A percentile compares a stretch with the other conserved stretches of the same genome.
phyloP scores from a whole-genome alignment of 2,113 vertebrate genomes.

The Falco punctatus region DNA sequence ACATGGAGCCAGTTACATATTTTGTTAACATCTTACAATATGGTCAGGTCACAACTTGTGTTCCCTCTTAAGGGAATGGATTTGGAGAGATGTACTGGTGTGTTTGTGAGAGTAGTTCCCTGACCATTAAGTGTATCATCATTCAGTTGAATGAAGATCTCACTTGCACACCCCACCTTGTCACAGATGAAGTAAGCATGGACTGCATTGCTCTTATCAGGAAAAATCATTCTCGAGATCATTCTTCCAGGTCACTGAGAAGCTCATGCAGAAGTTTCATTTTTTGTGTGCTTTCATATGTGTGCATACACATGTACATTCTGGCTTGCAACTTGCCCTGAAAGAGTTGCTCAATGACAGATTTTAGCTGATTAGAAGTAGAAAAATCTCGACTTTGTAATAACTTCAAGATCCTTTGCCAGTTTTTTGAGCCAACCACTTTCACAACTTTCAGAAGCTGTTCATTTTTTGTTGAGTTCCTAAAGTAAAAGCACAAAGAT shows the following conservation, averaged over 20 bases:
- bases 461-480: neutral
- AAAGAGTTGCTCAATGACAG: neutral
- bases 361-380: neutral
- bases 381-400: neutral
- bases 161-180: neutral
- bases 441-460: neutral
- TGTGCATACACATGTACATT: neutral
- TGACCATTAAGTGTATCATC: neutral
- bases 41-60: neutral
- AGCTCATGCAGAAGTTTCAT: neutral
- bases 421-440: neutral
- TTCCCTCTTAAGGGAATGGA: neutral
- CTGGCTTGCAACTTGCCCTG: neutral
- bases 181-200: neutral
- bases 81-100: neutral
- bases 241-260: neutral
- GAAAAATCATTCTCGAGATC: neutral
- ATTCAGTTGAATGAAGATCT: neutral
- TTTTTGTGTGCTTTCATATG: neutral
- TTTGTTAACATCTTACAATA: neutral
- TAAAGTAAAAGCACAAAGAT: neutral
- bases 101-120: neutral
- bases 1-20: neutral
- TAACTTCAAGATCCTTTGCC: neutral
- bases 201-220: neutral